Evolutionary conservation across 2,113 vertebrate species (phyloP), one percentile per base, ranked within the genome.

Genomic region (Carassius carassius): DNA sequence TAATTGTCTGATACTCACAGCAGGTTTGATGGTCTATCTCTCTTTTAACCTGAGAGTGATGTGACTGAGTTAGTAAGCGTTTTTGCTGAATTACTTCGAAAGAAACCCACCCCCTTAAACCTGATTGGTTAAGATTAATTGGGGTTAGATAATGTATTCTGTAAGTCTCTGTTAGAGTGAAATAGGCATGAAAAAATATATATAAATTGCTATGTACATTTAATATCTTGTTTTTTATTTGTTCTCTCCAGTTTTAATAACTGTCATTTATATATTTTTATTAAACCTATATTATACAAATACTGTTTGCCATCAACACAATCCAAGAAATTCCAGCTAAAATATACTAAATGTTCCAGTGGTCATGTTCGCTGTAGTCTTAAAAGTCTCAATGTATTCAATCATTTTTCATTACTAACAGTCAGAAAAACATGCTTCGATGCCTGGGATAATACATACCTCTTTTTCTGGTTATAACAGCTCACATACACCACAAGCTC

Each of bases 1-100:
- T 63, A 81, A 81, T 67, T 65, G 5, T 69, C 9, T 54, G 13
- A 72, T 82, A 82, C 81, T 82, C n/a, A 82, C 81, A 73, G 67
- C 12, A 9, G 32, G 49, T 5, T 70, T 72, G 65, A 72, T 29
- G 1, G 32, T 58, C 47, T 82, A 41, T 56, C 85, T 67, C 21
- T 63, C 73, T 78, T 49, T 35, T 32, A 67, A 29, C 17, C 72
- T 56, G 13, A 35, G 19, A 8, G 72, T n/a, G 13, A 49, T 82
- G 10, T 82, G 69, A 73, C 51, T 73, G 0, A 37, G 70, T 81
- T 63, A 47, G 44, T 11, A 1, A 25, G 14, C 14, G 69, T 14
- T n/a, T 83, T 32, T 70, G 47, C 63, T 86, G 32, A 77, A 78
- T 54, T 23, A 29, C 17, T 62, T 16, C 63, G 51, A 37, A 25